Percentiles rank a stretch among this genome's conserved stretches.
phyloP scores from a whole-genome alignment of 2,113 vertebrate genomes.

The Centropus unirufus region DNA sequence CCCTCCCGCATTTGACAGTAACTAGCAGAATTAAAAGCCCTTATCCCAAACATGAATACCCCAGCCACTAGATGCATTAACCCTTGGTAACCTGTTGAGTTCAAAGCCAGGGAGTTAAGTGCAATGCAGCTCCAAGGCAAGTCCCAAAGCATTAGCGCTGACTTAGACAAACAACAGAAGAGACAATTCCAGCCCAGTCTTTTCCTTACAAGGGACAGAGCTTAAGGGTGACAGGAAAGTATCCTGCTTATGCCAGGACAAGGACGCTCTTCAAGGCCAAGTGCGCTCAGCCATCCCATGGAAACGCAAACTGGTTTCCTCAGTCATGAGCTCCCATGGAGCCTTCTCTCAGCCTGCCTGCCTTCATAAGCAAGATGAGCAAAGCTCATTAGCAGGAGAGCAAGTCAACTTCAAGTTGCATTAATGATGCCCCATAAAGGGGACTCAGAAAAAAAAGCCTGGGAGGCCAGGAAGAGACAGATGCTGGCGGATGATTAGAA shows the following conservation, averaged over 20 bases:
- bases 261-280: rapidly evolving
- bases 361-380: background rate
- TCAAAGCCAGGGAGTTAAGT: background rate
- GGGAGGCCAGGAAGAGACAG: slow-evolving; percentile 10
- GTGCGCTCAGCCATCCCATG: background rate
- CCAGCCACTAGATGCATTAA: background rate
- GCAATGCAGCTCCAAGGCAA: background rate
- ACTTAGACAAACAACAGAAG: background rate
- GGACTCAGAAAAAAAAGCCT: background rate
- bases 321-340: rapidly evolving
- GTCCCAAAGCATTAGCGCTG: background rate
- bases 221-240: background rate
- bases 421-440: slow-evolving; percentile 20
- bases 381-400: slow-evolving; percentile 33
- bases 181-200: background rate
- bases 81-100: background rate
- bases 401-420: slow-evolving; percentile 7
- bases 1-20: background rate
- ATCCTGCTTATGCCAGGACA: background rate
- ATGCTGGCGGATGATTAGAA: slow-evolving; percentile 28
- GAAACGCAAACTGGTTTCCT: background rate
- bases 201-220: background rate
- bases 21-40: slow-evolving; percentile 33
- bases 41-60: background rate
- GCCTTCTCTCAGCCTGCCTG: background rate